Percentiles rank a stretch among this genome's conserved stretches.
Evolutionary conservation across 2,113 vertebrate genomes (phyloP).

Genomic region (Cyphomyrus discorhynchus): DNA sequence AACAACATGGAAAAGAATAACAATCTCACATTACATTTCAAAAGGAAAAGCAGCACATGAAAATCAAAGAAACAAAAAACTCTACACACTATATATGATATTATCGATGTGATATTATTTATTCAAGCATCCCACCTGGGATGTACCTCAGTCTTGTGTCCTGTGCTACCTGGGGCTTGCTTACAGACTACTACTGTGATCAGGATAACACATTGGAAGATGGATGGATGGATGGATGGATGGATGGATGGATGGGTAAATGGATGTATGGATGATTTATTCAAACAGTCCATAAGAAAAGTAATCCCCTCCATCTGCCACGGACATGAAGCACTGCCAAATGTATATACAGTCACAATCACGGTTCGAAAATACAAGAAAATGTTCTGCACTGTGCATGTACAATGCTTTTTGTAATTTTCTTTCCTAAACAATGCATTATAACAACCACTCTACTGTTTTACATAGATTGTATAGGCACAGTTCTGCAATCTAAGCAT

Average conservation of each 20-base stretch:
- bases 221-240: background rate
- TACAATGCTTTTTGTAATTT: background rate
- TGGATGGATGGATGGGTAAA: background rate
- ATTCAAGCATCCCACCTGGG: background rate
- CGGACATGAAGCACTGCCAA: background rate
- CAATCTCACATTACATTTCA: background rate
- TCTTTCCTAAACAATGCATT: background rate
- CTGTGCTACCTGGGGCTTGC: no score
- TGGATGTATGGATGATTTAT: background rate
- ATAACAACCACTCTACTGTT: background rate
- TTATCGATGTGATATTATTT: background rate
- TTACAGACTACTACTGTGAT: background rate
- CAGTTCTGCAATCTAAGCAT: background rate
- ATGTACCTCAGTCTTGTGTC: background rate
- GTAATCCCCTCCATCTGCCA: background rate
- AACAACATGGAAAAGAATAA: slow-evolving; percentile 1
- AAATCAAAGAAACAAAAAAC: background rate
- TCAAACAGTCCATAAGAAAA: background rate
- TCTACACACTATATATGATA: background rate
- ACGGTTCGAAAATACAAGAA: background rate
- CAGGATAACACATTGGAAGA: background rate
- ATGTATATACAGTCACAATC: background rate
- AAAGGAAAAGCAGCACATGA: background rate
- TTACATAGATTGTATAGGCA: background rate
- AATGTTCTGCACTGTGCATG: background rate